Conservation (phyloP, 1,140 invertebrate genomes). For the Drosophila rhopaloa region DNA sequence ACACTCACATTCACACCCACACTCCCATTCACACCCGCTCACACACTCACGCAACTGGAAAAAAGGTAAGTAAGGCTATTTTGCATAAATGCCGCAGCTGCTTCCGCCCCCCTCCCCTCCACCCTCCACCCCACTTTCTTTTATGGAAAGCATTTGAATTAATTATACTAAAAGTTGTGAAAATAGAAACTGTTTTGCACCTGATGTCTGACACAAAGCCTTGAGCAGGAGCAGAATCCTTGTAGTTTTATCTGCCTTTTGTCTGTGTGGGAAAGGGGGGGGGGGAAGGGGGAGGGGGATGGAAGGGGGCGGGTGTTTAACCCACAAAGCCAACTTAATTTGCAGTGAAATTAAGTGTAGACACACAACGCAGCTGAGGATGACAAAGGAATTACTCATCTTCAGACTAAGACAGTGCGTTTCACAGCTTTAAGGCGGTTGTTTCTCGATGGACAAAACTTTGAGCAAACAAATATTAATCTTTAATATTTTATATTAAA, state of each 20-base stretch:
- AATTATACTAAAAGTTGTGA: conserved; percentile 80
- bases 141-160: conserved; percentile 79
- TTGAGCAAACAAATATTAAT: not conserved
- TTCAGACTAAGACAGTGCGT: conserved; percentile 1
- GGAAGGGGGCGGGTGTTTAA: not conserved
- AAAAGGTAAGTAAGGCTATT: conserved; percentile 26
- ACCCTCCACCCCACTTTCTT: not conserved
- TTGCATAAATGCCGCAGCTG: conserved; percentile 59
- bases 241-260: conserved; percentile 23
- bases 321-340: conserved; percentile 20
- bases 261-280: not conserved
- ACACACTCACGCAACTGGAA: not conserved
- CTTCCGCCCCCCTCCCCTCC: not conserved
- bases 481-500: too few relatives aligned
- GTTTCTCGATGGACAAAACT: not conserved
- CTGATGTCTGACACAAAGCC: conserved; percentile 69
- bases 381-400: conserved; percentile 17
- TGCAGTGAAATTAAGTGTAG: conserved; percentile 37
- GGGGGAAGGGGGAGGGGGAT: too few relatives aligned
- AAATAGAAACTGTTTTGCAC: conserved; percentile 79
- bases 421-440: not conserved
- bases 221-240: conserved; percentile 24
- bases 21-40: not conserved
- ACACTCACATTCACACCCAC: not conserved
- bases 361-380: conserved; percentile 20